These are phyloP conservation scores for Halichoeres trimaculatus DNA, from an alignment of 2,113 vertebrate species.

Conservation along the genomic window DNA sequence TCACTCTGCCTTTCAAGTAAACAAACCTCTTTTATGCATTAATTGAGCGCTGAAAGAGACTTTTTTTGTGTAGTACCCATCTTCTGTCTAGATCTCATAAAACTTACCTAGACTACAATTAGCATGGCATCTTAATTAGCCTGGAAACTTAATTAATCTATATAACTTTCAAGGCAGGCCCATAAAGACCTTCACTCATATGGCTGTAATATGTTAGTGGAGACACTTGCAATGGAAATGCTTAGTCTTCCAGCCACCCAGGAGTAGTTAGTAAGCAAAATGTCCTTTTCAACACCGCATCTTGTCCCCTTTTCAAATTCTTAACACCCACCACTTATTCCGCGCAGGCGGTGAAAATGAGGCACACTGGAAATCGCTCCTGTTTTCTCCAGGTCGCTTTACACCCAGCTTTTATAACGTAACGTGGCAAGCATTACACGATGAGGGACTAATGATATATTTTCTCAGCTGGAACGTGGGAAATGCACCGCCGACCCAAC, in stretches of 20 bases:
- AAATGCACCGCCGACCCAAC: slow-evolving; percentile 73
- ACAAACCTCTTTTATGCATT: slow-evolving; percentile 38
- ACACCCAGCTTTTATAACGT: slow-evolving; percentile 81
- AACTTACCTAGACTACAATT: slow-evolving; percentile 67
- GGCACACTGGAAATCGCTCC: slow-evolving; percentile 73
- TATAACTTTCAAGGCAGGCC: slow-evolving; percentile 71
- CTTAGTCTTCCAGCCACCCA: slow-evolving; percentile 76
- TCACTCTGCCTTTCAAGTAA: slow-evolving; percentile 13
- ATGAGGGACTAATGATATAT: slow-evolving; percentile 85
- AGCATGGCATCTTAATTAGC: slow-evolving; percentile 74
- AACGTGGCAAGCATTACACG: slow-evolving; percentile 85
- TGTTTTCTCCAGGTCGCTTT: slow-evolving; percentile 78
- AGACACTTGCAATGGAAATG: slow-evolving; percentile 75
- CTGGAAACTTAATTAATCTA: slow-evolving; percentile 78
- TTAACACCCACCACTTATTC: slow-evolving; percentile 71
- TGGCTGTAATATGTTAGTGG: slow-evolving; percentile 60
- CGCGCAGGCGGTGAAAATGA: slow-evolving; percentile 70
- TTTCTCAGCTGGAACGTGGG: slow-evolving; percentile 84
- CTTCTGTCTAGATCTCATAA: slow-evolving; percentile 67
- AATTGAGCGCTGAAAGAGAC: slow-evolving; percentile 12
- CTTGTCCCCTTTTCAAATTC: slow-evolving; percentile 65
- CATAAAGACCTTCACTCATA: slow-evolving; percentile 59
- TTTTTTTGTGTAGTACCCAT: slow-evolving; percentile 57
- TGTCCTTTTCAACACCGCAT: slow-evolving; percentile 67
- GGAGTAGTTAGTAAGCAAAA: slow-evolving; percentile 76